Percentiles rank a stretch among this genome's conserved stretches.
phyloP scores from a whole-genome alignment of 2,888 invertebrate genomes.

The Labia minor region DNA sequence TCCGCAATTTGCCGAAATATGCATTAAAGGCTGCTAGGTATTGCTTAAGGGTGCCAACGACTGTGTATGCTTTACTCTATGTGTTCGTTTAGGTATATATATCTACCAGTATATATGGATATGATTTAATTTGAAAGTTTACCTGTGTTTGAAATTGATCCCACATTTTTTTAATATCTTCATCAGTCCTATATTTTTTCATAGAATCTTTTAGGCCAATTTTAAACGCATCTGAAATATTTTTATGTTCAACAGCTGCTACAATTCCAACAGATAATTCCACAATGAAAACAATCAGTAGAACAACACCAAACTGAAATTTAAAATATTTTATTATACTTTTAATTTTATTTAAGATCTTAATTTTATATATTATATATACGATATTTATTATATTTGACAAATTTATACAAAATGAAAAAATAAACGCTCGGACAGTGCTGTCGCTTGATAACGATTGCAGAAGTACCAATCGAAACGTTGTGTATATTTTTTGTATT shows the following conservation, averaged over 20 bases:
- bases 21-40: too few species aligned
- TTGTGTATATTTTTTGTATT: too few species aligned
- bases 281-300: slow-evolving; percentile 66
- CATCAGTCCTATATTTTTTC: slow-evolving; percentile 45
- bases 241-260: slow-evolving; percentile 62
- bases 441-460: too few species aligned
- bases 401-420: not conserved
- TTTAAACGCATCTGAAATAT: slow-evolving; percentile 56
- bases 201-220: slow-evolving; percentile 54
- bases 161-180: slow-evolving; percentile 53
- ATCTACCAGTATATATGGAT: too few species aligned
- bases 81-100: too few species aligned
- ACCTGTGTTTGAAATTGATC: slow-evolving; percentile 69
- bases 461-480: too few species aligned
- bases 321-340: too few species aligned
- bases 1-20: too few species aligned
- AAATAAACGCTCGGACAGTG: not conserved
- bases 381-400: too few species aligned
- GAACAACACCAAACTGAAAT: slow-evolving; percentile 33
- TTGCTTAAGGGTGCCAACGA: too few species aligned
- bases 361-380: too few species aligned
- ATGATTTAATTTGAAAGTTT: slow-evolving; percentile 33
- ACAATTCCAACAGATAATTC: slow-evolving; percentile 79
- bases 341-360: too few species aligned
- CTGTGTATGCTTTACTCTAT: slow-evolving; percentile 48